These are phyloP conservation scores for Smithornis capensis DNA, from an alignment of 2,113 vertebrate genomes.

Conservation along the genomic window DNA sequence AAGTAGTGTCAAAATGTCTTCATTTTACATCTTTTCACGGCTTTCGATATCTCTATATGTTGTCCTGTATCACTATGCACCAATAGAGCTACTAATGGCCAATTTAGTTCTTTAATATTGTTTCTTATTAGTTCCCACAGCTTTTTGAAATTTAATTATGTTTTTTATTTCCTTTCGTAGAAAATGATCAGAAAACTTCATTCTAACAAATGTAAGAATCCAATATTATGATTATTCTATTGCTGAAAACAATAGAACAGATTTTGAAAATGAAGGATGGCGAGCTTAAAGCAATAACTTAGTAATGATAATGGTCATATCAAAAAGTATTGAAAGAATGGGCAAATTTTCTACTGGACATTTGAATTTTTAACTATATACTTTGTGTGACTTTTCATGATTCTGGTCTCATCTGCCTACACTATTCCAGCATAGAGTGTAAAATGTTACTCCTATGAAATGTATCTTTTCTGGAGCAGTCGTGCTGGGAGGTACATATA, in stretches of 20 bases:
- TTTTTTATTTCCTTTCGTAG: neutral
- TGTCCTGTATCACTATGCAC: neutral
- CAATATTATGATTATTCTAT: neutral
- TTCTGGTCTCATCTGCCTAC: neutral
- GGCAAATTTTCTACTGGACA: neutral
- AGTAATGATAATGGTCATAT: neutral
- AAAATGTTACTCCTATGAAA: neutral
- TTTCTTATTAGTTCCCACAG: neutral
- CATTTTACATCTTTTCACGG: neutral
- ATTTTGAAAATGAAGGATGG: neutral
- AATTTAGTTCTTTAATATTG: neutral
- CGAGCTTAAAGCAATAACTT: neutral
- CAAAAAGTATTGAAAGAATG: neutral
- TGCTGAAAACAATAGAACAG: neutral
- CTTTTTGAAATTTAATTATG: neutral
- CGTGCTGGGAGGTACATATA: neutral
- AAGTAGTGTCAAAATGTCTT: neutral
- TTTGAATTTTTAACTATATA: neutral
- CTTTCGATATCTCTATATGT: neutral
- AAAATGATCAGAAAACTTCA: neutral
- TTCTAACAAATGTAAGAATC: neutral
- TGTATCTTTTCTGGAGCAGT: neutral
- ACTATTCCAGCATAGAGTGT: neutral
- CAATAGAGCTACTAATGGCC: neutral
- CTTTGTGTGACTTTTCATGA: neutral